Percentiles rank a stretch among this genome's conserved stretches.
phyloP scores from a whole-genome alignment of 2,888 invertebrate species.

The Pyrgus malvae region DNA sequence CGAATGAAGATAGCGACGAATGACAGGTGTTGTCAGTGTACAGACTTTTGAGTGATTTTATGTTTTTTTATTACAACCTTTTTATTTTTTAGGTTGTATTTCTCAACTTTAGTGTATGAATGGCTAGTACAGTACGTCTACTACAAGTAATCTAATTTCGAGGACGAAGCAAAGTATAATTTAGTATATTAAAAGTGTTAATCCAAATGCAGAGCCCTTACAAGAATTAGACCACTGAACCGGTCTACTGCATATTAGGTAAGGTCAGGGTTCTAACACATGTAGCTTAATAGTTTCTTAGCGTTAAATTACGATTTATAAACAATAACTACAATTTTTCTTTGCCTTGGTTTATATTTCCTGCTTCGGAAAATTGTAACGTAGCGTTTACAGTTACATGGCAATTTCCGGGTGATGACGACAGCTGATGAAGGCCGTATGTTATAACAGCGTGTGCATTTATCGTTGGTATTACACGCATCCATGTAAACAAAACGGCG shows the following conservation, averaged over 20 bases:
- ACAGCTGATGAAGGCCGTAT: conserved; percentile 59
- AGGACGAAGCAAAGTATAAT: too few relatives aligned
- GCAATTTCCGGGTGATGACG: conserved; percentile 75
- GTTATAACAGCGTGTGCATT: conserved; percentile 50
- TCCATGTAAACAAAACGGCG: conserved; percentile 38
- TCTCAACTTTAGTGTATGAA: too few relatives aligned
- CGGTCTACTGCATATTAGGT: not conserved
- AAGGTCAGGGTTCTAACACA: not conserved
- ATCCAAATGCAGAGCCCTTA: too few relatives aligned
- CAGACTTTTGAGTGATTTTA: too few relatives aligned
- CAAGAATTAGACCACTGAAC: not conserved
- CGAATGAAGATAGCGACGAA: too few relatives aligned
- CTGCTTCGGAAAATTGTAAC: conserved; percentile 78
- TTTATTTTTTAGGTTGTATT: too few relatives aligned
- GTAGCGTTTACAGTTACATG: conserved; percentile 61
- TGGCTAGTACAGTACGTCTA: too few relatives aligned
- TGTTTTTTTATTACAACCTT: too few relatives aligned
- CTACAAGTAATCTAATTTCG: too few relatives aligned
- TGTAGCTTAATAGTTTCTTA: not conserved
- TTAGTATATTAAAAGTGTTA: too few relatives aligned
- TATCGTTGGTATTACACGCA: conserved; percentile 35
- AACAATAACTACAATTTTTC: conserved; percentile 53
- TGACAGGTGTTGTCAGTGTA: too few relatives aligned
- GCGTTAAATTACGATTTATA: too few relatives aligned
- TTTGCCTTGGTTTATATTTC: conserved; percentile 71